These are phyloP conservation scores for Hypomecis punctinalis DNA, from an alignment of 2,888 invertebrate genomes.

Conservation along the genomic window DNA sequence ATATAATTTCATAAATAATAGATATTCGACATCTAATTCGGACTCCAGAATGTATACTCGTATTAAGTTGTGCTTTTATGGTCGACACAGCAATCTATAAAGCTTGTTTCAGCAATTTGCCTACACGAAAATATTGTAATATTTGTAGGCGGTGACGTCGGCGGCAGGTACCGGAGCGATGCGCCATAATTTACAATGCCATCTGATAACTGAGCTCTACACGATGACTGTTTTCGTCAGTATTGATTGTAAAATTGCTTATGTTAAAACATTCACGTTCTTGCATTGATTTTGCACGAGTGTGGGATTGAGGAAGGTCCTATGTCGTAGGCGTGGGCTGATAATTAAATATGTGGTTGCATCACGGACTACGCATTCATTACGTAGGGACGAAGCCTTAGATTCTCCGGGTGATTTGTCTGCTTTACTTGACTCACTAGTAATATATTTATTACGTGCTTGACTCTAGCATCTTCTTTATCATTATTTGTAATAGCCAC, in stretches of 20 bases:
- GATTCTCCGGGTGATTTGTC: slow-evolving; percentile 25
- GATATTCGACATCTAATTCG: too few species aligned
- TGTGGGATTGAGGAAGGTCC: slow-evolving; percentile 55
- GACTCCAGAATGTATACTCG: too few species aligned
- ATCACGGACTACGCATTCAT: slow-evolving; percentile 32
- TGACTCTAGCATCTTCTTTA: background rate
- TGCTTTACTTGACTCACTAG: slow-evolving; percentile 8
- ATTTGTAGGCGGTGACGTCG: slow-evolving; percentile 66
- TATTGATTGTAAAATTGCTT: slow-evolving; percentile 60
- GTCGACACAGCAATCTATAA: slow-evolving; percentile 31
- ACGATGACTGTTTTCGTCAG: slow-evolving; percentile 61
- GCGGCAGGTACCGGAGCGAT: slow-evolving; percentile 68
- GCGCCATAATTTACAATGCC: slow-evolving; percentile 67
- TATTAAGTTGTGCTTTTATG: slow-evolving; percentile 16
- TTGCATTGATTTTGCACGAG: slow-evolving; percentile 28
- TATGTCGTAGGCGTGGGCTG: slow-evolving; percentile 44
- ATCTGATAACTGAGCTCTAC: slow-evolving; percentile 62
- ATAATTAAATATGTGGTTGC: slow-evolving; percentile 47
- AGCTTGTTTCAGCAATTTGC: slow-evolving; percentile 41
- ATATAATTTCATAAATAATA: too few species aligned
- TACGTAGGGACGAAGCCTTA: slow-evolving; percentile 39
- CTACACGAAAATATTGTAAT: slow-evolving; percentile 60
- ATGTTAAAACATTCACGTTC: slow-evolving; percentile 33
- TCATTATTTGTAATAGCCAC: background rate
- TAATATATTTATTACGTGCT: background rate